These are phyloP conservation scores for Thalpophila matura DNA, from an alignment of 2,888 invertebrate species.

Conservation along the genomic window DNA sequence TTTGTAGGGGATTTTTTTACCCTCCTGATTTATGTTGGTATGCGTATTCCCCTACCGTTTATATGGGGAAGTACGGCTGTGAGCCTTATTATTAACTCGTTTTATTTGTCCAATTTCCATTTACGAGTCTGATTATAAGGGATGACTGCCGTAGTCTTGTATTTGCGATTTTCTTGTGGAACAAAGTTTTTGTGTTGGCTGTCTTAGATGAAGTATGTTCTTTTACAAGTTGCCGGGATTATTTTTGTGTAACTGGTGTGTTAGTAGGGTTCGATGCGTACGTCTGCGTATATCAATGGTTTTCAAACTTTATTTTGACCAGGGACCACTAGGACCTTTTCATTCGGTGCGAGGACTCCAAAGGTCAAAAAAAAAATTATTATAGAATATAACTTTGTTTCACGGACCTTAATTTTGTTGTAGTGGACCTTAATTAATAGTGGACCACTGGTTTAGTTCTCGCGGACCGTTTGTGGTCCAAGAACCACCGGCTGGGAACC, in stretches of 20 bases:
- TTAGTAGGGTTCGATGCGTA: slow-evolving; percentile 12
- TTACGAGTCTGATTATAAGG: slow-evolving; percentile 65
- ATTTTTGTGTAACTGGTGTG: slow-evolving; percentile 10
- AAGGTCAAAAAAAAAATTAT: too few relatives aligned
- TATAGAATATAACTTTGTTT: too few relatives aligned
- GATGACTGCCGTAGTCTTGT: slow-evolving; percentile 50
- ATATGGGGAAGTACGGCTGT: slow-evolving; percentile 40
- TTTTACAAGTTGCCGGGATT: slow-evolving; percentile 24
- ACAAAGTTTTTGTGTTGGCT: slow-evolving; percentile 44
- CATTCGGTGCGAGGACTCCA: too few relatives aligned
- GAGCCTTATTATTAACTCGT: slow-evolving; percentile 69
- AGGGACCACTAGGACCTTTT: too few relatives aligned
- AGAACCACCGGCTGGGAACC: too few relatives aligned
- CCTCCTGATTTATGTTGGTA: slow-evolving; percentile 68
- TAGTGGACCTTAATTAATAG: too few relatives aligned
- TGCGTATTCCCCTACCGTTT: slow-evolving; percentile 51
- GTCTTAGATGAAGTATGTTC: slow-evolving; percentile 32
- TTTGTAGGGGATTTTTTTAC: slow-evolving; percentile 64
- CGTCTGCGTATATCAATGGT: slow-evolving; percentile 6
- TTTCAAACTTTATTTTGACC: too few relatives aligned
- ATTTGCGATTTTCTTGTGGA: slow-evolving; percentile 47
- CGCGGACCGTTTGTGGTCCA: too few relatives aligned
- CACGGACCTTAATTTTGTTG: too few relatives aligned
- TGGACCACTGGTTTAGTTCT: too few relatives aligned
- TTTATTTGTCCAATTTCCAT: slow-evolving; percentile 64